Percentiles rank a stretch among this genome's conserved stretches.
These are phyloP conservation scores for Cephus spinipes DNA, from an alignment of 2,888 invertebrate species.

Conservation along the genomic window DNA sequence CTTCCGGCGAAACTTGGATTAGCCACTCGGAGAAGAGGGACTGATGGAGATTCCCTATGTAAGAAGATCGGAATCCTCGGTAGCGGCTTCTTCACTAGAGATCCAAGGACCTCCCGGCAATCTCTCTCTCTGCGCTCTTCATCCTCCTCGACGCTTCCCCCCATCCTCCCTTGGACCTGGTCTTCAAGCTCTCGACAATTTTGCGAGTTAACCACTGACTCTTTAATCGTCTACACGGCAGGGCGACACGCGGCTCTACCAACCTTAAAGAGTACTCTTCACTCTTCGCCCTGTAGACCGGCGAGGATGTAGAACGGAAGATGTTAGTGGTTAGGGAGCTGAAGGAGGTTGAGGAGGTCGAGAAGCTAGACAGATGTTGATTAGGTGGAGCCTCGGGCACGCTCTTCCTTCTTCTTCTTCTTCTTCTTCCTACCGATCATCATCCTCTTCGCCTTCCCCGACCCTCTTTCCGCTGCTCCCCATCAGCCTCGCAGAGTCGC, in stretches of 20 bases:
- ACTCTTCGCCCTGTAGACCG: background rate
- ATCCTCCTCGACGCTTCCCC: background rate
- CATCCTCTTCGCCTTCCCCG: constrained; percentile 24
- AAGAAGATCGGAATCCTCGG: background rate
- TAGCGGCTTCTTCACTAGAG: background rate
- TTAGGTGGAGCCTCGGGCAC: constrained; percentile 52
- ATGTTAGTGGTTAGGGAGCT: background rate
- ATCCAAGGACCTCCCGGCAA: background rate
- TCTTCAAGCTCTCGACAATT: background rate
- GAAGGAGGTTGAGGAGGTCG: constrained; percentile 34
- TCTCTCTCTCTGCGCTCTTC: background rate
- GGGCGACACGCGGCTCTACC: background rate
- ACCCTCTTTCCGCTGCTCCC: constrained; percentile 38
- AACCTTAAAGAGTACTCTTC: background rate
- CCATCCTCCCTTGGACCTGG: background rate
- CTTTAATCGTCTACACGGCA: background rate
- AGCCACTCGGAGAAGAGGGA: background rate
- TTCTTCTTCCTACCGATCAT: constrained; percentile 22
- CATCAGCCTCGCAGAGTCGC: constrained; percentile 54
- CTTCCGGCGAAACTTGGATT: background rate
- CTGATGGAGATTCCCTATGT: background rate
- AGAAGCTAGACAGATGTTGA: constrained; percentile 58
- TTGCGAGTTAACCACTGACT: background rate
- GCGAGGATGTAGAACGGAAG: background rate
- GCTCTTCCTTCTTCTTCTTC: constrained; percentile 30